Evolutionary conservation across 2,797 vertebrate genomes (phyloP).

Genomic region (Carcharodon carcharias): DNA sequence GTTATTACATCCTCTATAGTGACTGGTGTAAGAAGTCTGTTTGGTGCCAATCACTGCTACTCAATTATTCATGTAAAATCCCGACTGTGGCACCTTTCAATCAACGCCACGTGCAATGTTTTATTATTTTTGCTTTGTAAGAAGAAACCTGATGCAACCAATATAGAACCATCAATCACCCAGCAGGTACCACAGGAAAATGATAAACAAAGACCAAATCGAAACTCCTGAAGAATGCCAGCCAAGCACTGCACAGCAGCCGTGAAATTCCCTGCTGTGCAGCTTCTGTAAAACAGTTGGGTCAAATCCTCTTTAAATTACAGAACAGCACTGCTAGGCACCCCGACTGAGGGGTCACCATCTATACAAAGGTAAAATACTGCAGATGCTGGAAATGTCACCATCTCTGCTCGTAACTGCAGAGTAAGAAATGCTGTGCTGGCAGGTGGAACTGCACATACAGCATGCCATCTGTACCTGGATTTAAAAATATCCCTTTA

Average conservation of each 20-base stretch:
- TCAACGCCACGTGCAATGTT: neutral
- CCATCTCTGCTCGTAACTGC: neutral
- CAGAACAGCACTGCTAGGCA: neutral
- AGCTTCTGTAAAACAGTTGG: neutral
- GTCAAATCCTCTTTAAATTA: conserved; percentile 28
- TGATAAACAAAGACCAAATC: neutral
- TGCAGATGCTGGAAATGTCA: neutral
- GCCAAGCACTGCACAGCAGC: neutral
- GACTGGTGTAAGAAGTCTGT: neutral
- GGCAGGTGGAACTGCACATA: neutral
- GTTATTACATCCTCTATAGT: neutral
- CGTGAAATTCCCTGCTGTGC: neutral
- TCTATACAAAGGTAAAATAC: neutral
- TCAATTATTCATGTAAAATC: neutral
- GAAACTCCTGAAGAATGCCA: neutral
- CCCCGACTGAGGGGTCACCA: neutral
- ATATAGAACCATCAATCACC: neutral
- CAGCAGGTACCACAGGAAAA: neutral
- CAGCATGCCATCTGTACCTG: neutral
- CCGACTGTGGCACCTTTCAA: neutral
- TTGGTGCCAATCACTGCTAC: neutral
- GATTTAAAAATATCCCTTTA: neutral
- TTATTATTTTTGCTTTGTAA: neutral
- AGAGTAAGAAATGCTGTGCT: neutral
- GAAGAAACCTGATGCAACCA: neutral